Base-by-base conservation (phyloP, 2,888 invertebrate species). In the Choreutis nemorana region DNA sequence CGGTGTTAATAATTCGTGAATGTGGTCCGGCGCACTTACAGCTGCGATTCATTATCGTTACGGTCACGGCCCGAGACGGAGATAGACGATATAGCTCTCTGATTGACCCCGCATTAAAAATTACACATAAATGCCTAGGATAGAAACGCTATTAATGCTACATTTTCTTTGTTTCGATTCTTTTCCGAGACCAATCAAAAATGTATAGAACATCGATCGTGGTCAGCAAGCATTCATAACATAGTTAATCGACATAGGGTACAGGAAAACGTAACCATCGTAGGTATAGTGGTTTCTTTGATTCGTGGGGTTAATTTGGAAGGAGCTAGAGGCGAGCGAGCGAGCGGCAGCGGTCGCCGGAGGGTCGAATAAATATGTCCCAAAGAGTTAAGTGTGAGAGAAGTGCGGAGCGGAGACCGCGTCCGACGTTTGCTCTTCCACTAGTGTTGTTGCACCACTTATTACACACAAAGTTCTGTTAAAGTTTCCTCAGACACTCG, bases 1-100 rank as follows among this genome's bases (percentile, higher is more conserved):
- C n/a, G n/a, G n/a, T n/a, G n/a, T 77, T 79, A 81, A 81, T 82
- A 81, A 81, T 81, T 79, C 75, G 65, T 71, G 72, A 78, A 73
- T 67, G 75, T 67, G 78, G 80, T 81, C 78, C 67, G 57, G 61
- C 56, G 64, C 61, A 65, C 65, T 68, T 58, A 65, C 68, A 57
- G 57, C 55, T 52, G 45, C 73, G 65, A 77, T 78, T 77, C 73
- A 77, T 78, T 78, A 77, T 73, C 58, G 71, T 73, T 75, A 75
- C 68, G 61, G 65, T 52, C 64, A 55, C 58, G 57, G 56, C 50
- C 56, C 61, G 62, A n/a, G n/a, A 72, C 67, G 63, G 70, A 71
- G 77, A 77, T 71, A 62, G 75, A 78, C 73, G 73, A 62, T 65
- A 73, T 64, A 66, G 67, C 70, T 65, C 64, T 61, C 68, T 73